phyloP scores from a whole-genome alignment of 2,797 vertebrate species.

The Hippoglossus hippoglossus region DNA sequence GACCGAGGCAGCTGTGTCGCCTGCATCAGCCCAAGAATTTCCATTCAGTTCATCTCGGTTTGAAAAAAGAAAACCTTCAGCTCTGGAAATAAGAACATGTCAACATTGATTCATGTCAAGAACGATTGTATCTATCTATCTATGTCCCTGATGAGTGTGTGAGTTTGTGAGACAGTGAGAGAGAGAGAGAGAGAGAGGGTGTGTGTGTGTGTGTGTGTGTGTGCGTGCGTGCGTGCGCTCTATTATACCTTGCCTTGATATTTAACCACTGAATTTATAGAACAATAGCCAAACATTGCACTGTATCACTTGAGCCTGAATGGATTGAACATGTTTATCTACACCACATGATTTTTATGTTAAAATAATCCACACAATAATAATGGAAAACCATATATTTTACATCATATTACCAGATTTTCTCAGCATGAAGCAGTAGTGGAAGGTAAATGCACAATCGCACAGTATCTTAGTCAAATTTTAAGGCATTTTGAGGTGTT shows the following conservation, averaged over 20 bases:
- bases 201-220: conserved; percentile 43
- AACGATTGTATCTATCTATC: conserved; percentile 46
- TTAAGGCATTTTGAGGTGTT: neutral
- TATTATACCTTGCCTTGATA: conserved; percentile 34
- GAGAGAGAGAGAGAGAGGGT: neutral
- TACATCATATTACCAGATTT: neutral
- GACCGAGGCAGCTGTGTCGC: conserved; percentile 65
- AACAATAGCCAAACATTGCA: conserved; percentile 14
- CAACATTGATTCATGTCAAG: conserved; percentile 71
- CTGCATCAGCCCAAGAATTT: conserved; percentile 51
- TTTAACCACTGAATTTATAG: conserved; percentile 15
- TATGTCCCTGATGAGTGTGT: conserved; percentile 49
- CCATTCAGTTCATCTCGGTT: conserved; percentile 62
- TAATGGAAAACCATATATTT: neutral
- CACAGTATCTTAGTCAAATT: neutral
- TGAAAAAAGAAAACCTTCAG: conserved; percentile 18
- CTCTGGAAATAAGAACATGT: conserved; percentile 71
- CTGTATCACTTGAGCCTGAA: conserved; percentile 7
- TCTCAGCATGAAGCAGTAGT: neutral
- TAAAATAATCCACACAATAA: neutral
- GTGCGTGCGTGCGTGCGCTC: conserved; percentile 19
- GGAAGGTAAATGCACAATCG: neutral
- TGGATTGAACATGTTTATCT: neutral
- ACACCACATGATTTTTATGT: neutral
- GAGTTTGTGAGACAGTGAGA: conserved; percentile 19